Evolutionary conservation across 2,888 invertebrate species (phyloP).

Genomic region (Sinopyrophorus schimmeli): DNA sequence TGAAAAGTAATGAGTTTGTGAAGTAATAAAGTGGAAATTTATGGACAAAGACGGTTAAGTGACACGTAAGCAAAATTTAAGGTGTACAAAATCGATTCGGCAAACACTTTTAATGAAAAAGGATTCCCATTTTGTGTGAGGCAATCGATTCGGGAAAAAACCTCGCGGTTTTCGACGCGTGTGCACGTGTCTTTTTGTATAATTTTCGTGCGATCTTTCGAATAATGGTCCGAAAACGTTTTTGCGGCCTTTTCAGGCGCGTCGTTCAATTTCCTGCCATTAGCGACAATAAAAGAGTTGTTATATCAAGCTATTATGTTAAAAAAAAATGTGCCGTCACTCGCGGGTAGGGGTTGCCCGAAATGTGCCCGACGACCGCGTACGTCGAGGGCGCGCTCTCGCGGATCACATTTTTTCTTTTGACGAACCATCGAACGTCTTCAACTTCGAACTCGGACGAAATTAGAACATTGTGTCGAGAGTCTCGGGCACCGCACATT

Average conservation of each 20-base stretch:
- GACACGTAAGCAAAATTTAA: constrained; percentile 29
- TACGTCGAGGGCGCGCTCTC: too few relatives aligned
- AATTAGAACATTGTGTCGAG: too few relatives aligned
- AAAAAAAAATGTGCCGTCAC: constrained; percentile 5
- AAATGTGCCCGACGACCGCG: background rate
- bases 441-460: too few relatives aligned
- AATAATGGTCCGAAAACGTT: constrained; percentile 22
- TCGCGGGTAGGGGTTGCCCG: background rate
- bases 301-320: constrained; percentile 18
- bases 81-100: constrained; percentile 29
- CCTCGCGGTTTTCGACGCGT: constrained; percentile 14
- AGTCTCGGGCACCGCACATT: background rate
- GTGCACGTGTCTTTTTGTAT: constrained; percentile 16
- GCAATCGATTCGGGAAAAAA: constrained; percentile 21
- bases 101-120: constrained; percentile 29
- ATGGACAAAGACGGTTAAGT: constrained; percentile 28
- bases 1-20: constrained; percentile 22
- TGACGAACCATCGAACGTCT: too few relatives aligned
- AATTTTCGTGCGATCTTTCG: constrained; percentile 16
- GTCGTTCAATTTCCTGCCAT: constrained; percentile 28
- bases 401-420: too few relatives aligned
- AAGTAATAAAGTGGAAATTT: constrained; percentile 29
- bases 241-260: constrained; percentile 17
- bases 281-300: constrained; percentile 21
- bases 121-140: constrained; percentile 20